Conservation (phyloP, 2,797 vertebrate genomes). For the Florisuga fusca region DNA sequence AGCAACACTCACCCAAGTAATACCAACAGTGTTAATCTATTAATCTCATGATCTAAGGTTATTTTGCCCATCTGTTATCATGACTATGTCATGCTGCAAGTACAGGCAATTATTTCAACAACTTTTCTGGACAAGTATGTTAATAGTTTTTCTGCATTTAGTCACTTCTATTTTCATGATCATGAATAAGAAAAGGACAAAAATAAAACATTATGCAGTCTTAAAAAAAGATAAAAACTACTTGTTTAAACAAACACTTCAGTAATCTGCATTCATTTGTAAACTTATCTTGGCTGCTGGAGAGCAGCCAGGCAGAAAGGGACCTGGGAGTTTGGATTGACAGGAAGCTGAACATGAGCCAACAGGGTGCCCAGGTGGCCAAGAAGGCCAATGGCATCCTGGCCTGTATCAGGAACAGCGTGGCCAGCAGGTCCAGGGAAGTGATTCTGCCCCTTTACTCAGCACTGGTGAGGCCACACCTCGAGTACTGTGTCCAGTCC, state of each 20-base stretch:
- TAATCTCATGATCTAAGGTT: neutral
- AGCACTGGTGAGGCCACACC: no score
- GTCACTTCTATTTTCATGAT: neutral
- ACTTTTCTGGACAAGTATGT: neutral
- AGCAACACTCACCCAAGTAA: neutral
- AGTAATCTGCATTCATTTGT: neutral
- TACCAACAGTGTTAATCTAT: neutral
- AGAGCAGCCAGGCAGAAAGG: no score
- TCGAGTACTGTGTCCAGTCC: no score
- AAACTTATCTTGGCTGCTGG: neutral
- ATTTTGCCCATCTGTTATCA: neutral
- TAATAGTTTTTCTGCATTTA: neutral
- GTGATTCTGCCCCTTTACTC: no score
- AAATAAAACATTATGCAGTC: neutral
- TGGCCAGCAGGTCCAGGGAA: no score
- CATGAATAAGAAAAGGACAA: neutral
- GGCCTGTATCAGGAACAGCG: no score
- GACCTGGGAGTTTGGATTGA: no score
- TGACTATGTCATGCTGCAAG: neutral
- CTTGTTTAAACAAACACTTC: neutral
- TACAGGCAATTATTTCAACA: neutral
- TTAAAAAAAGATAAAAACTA: neutral
- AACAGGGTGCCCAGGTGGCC: no score
- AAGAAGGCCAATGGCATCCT: no score
- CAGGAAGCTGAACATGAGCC: no score